Percentiles rank a stretch among this genome's conserved stretches.
phyloP scores from a whole-genome alignment of 2,888 invertebrate genomes.

The Microplitis manilae region DNA sequence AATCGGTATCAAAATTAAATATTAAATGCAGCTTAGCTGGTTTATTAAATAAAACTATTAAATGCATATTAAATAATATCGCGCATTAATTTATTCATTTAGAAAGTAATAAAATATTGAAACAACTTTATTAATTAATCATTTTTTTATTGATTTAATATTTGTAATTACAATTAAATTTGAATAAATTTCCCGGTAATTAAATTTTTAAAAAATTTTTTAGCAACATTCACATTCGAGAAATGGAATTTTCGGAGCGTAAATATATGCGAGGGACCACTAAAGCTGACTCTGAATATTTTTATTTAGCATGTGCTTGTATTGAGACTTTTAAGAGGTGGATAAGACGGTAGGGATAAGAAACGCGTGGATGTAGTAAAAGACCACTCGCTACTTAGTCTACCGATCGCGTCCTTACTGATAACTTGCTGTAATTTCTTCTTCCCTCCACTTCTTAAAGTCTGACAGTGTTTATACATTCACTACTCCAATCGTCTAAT shows the following conservation, averaged over 20 bases:
- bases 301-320: not conserved
- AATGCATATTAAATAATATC: not conserved
- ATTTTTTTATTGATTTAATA: not conserved
- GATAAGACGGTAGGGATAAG: slow-evolving; percentile 63
- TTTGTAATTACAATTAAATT: no score
- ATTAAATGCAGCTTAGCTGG: not conserved
- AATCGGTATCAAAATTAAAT: not conserved
- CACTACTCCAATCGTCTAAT: not conserved
- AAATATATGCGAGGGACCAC: not conserved
- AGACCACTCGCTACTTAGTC: slow-evolving; percentile 66
- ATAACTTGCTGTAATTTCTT: slow-evolving; percentile 44
- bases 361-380: slow-evolving; percentile 66
- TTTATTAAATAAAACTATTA: not conserved
- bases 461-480: slow-evolving; percentile 12
- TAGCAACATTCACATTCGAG: no score
- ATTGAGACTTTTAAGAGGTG: slow-evolving; percentile 35
- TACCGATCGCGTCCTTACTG: slow-evolving; percentile 66
- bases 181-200: no score
- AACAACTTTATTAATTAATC: not conserved
- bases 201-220: no score
- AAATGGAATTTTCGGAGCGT: no score
- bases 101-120: not conserved
- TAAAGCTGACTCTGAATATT: not conserved
- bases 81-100: not conserved
- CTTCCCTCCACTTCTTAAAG: slow-evolving; percentile 6